Conservation (phyloP, 2,113 vertebrate genomes). For the Paratilapia polleni region DNA sequence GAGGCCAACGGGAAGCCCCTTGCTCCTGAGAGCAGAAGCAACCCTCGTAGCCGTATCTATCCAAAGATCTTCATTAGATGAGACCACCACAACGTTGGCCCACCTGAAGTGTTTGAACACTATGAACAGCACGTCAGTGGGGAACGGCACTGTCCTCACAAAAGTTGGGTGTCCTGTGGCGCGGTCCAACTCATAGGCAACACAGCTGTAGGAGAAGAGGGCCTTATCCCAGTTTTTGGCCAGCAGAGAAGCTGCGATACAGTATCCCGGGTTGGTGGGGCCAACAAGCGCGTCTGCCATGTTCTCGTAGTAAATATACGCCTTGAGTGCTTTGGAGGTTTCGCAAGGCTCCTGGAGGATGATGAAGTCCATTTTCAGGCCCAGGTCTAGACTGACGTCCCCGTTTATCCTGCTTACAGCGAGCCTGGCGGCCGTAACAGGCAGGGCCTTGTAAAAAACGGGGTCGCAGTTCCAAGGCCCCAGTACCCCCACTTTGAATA, state of each 20-base stretch:
- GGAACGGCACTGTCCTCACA: slow-evolving; percentile 82
- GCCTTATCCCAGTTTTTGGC: slow-evolving; percentile 88
- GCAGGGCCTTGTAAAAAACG: slow-evolving; percentile 85
- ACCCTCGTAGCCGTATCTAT: slow-evolving; percentile 83
- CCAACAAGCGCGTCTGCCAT: slow-evolving; percentile 85
- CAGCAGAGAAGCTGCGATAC: slow-evolving; percentile 84
- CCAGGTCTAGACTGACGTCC: slow-evolving; percentile 81
- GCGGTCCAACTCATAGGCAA: slow-evolving; percentile 85
- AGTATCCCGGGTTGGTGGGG: slow-evolving; percentile 89
- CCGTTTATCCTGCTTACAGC: slow-evolving; percentile 84
- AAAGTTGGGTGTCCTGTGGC: slow-evolving; percentile 79
- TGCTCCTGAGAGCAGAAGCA: slow-evolving; percentile 80
- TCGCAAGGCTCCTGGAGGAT: slow-evolving; percentile 88
- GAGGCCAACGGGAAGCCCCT: slow-evolving; percentile 83
- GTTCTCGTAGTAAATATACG: slow-evolving; percentile 82
- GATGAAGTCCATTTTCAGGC: slow-evolving; percentile 83
- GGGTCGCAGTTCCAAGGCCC: slow-evolving; percentile 92
- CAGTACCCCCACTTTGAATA: slow-evolving; percentile 88
- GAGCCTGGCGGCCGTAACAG: slow-evolving; percentile 82
- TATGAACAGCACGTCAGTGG: slow-evolving; percentile 80
- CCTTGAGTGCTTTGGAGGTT: slow-evolving; percentile 83
- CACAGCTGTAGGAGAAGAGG: slow-evolving; percentile 88
- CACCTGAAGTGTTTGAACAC: slow-evolving; percentile 89
- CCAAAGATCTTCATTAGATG: slow-evolving; percentile 89
- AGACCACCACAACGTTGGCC: slow-evolving; percentile 88